These are phyloP conservation scores for Porites australiensis DNA, from an alignment of 64 coral and sea anemone species.

Conservation along the genomic window DNA sequence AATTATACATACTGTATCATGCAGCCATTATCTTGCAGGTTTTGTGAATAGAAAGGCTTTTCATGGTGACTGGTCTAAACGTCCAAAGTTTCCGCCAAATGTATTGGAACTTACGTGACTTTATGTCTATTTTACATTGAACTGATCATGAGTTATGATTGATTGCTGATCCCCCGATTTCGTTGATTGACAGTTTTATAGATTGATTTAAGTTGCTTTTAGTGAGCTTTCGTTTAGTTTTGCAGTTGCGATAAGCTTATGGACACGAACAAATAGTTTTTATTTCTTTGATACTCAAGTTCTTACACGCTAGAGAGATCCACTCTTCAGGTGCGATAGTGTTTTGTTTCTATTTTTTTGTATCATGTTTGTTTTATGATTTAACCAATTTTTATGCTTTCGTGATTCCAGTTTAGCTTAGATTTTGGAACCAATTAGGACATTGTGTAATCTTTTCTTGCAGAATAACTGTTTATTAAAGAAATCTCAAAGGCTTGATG, in stretches of 20 bases:
- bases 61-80: not conserved
- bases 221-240: conserved; percentile 3
- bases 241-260: not conserved
- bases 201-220: conserved; percentile 8
- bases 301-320: no score
- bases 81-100: conserved; percentile 7
- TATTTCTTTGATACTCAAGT: no score
- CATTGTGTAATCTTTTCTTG: not conserved
- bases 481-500: no score
- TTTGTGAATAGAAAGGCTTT: no score
- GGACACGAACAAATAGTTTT: not conserved
- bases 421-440: not conserved
- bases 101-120: not conserved
- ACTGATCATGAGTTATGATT: not conserved
- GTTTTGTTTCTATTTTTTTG: no score
- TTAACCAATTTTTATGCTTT: not conserved
- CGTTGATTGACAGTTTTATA: not conserved
- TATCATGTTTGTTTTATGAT: not conserved
- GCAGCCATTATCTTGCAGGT: no score
- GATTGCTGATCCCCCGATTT: no score
- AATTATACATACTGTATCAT: no score
- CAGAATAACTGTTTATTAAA: not conserved
- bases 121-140: not conserved
- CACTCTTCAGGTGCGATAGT: no score
- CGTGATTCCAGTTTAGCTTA: not conserved